Conservation (phyloP, 2,113 vertebrate genomes). For the Pantherophis guttatus region DNA sequence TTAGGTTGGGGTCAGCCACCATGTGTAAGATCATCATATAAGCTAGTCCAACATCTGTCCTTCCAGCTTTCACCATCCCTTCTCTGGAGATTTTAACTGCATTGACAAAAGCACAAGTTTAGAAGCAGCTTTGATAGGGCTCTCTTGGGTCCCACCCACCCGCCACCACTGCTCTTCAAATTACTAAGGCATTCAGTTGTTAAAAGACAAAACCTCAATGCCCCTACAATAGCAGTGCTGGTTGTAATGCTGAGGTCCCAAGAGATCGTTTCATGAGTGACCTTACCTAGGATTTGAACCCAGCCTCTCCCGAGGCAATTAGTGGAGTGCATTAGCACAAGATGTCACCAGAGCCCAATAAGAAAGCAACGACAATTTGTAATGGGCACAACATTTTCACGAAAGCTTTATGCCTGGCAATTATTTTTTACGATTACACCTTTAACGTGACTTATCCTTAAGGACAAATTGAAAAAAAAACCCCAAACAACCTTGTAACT, state of each 20-base stretch:
- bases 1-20: background rate
- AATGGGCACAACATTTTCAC: slow-evolving; percentile 37
- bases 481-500: slow-evolving; percentile 7
- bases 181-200: slow-evolving; percentile 1
- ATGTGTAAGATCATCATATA: background rate
- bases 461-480: slow-evolving; percentile 30
- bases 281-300: slow-evolving; percentile 28
- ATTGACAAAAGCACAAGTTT: slow-evolving; percentile 1
- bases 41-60: background rate
- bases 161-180: background rate
- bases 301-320: slow-evolving; percentile 16
- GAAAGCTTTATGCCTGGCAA: slow-evolving; percentile 42
- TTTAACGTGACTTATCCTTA: slow-evolving; percentile 39
- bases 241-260: background rate
- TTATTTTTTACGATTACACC: slow-evolving; percentile 44
- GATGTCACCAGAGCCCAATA: background rate
- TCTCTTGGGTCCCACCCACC: background rate
- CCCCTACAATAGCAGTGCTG: background rate
- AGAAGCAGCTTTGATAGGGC: background rate
- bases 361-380: slow-evolving; percentile 22
- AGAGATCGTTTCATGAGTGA: background rate
- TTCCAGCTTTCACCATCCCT: too few relatives aligned
- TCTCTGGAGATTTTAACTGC: background rate
- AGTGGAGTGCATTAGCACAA: slow-evolving; percentile 5
- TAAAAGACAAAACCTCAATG: background rate